phyloP scores from a whole-genome alignment of 2,888 invertebrate genomes.

The Crocallis elinguaria region DNA sequence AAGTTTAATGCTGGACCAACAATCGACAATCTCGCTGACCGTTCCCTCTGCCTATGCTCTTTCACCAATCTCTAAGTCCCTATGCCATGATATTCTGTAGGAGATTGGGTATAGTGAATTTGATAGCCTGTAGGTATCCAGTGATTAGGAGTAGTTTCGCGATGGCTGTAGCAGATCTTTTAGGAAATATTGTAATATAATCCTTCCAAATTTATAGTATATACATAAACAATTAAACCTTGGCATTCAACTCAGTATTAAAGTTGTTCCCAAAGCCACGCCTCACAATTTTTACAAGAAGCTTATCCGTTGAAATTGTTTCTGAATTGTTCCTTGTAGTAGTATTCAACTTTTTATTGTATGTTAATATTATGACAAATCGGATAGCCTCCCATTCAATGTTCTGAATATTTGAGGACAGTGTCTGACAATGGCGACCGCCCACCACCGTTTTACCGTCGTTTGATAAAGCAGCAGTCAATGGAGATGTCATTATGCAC shows the following conservation, averaged over 20 bases:
- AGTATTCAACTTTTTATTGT: conserved; percentile 52
- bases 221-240: conserved; percentile 54
- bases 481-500: conserved; percentile 43
- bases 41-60: too few species aligned
- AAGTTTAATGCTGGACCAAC: too few species aligned
- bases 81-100: too few species aligned
- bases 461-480: conserved; percentile 28
- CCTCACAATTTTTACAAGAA: conserved; percentile 25
- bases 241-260: conserved; percentile 58
- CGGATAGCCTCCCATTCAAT: conserved; percentile 68
- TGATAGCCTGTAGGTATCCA: too few species aligned
- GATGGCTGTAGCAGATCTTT: too few species aligned
- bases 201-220: not conserved
- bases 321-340: not conserved
- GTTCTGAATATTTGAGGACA: conserved; percentile 60
- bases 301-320: conserved; percentile 31
- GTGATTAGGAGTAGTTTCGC: too few species aligned
- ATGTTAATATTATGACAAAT: conserved; percentile 65
- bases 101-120: too few species aligned
- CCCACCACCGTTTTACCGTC: conserved; percentile 51
- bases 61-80: too few species aligned
- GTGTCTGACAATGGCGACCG: conserved; percentile 51
- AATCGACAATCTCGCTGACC: too few species aligned
- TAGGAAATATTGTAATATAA: not conserved
- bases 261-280: conserved; percentile 46